phyloP scores from a whole-genome alignment of 2,888 invertebrate species.

The Coelopa pilipes region DNA sequence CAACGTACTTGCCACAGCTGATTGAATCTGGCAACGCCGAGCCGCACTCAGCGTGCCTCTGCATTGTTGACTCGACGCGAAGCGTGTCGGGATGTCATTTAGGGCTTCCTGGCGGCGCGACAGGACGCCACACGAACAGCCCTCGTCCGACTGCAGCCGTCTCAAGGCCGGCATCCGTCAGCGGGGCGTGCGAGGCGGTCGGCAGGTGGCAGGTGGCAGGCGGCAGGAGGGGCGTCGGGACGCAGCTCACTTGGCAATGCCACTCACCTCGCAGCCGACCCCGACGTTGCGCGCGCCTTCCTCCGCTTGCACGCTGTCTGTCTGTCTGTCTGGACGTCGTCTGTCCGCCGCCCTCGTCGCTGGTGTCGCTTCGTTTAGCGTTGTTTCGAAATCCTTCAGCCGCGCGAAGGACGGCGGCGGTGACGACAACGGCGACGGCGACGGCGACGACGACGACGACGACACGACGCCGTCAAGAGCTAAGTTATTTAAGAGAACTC shows the following conservation, averaged over 20 bases:
- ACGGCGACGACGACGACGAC: background rate
- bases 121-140: slow-evolving; percentile 11
- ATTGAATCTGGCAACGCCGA: background rate
- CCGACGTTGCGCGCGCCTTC: background rate
- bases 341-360: background rate
- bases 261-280: background rate
- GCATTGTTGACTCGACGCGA: slow-evolving; percentile 3
- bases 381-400: background rate
- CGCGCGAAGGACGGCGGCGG: too few relatives aligned
- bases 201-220: background rate
- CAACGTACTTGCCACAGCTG: background rate
- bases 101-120: slow-evolving; percentile 43
- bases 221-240: background rate
- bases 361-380: background rate
- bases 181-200: background rate
- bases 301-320: background rate
- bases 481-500: slow-evolving; percentile 35
- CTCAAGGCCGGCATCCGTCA: background rate
- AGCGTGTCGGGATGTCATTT: slow-evolving; percentile 14
- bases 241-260: background rate
- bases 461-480: background rate
- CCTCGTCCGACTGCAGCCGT: background rate
- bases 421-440: background rate
- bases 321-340: too few relatives aligned
- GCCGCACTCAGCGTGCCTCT: background rate